Evolutionary conservation across 2,888 invertebrate species (phyloP).

Genomic region (Leptopilina myrica): DNA sequence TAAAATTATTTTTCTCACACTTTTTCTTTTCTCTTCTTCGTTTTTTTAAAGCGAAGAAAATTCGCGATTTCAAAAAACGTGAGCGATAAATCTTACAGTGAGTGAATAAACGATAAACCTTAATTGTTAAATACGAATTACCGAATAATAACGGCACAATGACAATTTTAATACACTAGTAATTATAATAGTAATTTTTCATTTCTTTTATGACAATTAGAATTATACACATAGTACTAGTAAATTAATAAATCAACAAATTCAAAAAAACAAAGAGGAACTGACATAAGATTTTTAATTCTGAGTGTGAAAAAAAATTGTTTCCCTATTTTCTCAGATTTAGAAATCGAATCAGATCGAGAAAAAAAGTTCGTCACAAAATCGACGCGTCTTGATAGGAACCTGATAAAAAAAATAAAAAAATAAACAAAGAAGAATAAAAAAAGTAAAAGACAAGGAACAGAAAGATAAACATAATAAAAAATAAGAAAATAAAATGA

Average conservation of each 20-base stretch:
- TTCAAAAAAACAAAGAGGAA: slow-evolving; percentile 51
- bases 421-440: too few relatives aligned
- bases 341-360: too few relatives aligned
- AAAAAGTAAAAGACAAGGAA: not conserved
- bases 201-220: slow-evolving; percentile 49
- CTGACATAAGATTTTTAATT: slow-evolving; percentile 8
- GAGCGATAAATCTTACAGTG: slow-evolving; percentile 30
- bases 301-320: not conserved
- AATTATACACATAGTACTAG: slow-evolving; percentile 51
- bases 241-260: slow-evolving; percentile 56
- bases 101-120: slow-evolving; percentile 36
- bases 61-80: slow-evolving; percentile 36
- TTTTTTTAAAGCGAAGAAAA: not conserved
- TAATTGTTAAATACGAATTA: slow-evolving; percentile 7
- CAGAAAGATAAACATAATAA: slow-evolving; percentile 42
- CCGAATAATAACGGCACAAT: slow-evolving; percentile 52
- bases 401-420: too few relatives aligned
- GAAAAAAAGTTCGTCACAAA: too few relatives aligned
- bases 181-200: slow-evolving; percentile 47
- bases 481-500: slow-evolving; percentile 33
- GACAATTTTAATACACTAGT: slow-evolving; percentile 54
- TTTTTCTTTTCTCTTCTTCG: too few relatives aligned
- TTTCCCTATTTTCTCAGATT: too few relatives aligned
- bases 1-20: too few relatives aligned
- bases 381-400: too few relatives aligned